Base-by-base conservation (phyloP, 1,140 invertebrate species). In the Bicyclus anynana region DNA sequence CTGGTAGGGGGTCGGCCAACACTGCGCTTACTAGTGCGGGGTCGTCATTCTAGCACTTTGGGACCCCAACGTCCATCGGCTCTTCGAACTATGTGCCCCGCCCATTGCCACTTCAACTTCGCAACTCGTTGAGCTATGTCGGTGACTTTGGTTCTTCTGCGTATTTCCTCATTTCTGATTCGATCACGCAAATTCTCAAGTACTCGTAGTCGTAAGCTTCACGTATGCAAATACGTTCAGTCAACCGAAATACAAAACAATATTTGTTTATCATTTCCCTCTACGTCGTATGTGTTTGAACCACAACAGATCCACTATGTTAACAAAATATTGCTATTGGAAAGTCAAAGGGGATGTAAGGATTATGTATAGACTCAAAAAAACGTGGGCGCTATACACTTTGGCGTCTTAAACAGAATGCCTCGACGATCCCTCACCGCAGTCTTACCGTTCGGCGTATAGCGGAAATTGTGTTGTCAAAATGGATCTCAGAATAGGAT, bases 391-490 rank as follows among this genome's bases (percentile, higher is more conserved):
- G 14, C 17, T 17, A 14, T 40, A 16, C 37, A 14, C 16, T 17
- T 17, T 14, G 1, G 1, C 13, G 37, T 9, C 37, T 40, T 40
- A 40, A 5, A 13, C 37, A 16, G 37, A 17, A 40, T 40, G 37
- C 6, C 13, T 7, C 37, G 37, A 17, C 17, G 13, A 40, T 40
- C 37, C 37, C 37, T 40, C 16, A 17, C 37, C 37, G 37, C 2
- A n/a, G 5, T 40, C 37, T 40, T 40, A 40, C 37, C 13, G 37
- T n/a, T n/a, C n/a, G n/a, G n/a, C n/a, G n/a, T n/a, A n/a, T n/a
- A n/a, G n/a, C 37, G 37, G 37, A 40, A 40, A 40, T 40, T 40
- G 37, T 40, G 37, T 40, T 14, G 37, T 40, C 37, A 40, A 40
- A 40, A 40, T 40, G 37, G 37, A 40, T 40, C 37, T 40, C 7